Evolutionary conservation across 2,113 vertebrate species (phyloP), one percentile per base, ranked within the genome.

Genomic region (Sarotherodon lohbergeri): DNA sequence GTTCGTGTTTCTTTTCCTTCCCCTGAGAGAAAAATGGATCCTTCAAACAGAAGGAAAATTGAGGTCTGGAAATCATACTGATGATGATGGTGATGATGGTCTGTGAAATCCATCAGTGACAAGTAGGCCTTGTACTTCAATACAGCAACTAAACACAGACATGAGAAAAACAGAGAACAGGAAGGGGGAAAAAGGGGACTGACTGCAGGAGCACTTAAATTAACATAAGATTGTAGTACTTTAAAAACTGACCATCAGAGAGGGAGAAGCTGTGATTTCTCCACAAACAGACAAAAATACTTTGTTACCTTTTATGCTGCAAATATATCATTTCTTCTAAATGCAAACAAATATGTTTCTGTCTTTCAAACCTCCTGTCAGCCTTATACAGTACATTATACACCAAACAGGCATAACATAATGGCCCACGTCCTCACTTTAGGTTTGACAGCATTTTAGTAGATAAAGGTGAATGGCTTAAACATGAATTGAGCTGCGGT

Each of bases 11-110:
- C 19, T 52, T 86, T 78, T 39, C 16, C 73, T 68, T 83, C 66
- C 56, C 50, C 32, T 48, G 79, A 89, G 86, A 92, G 85, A 84
- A 87, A 84, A 90, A 92, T 66, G 80, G 78, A 59, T 88, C 52
- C 19, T 91, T 89, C 83, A 87, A 80, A 78, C 46, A 52, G 46
- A 50, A 52, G 46, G 27, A 87, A 90, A 90, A 86, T 22, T 24
- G 66, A 90, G 24, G 52, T 76, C 24, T 32, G 27, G 12, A 66
- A 82, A 81, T 92, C 76, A 80, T 52, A 56, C 54, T 83, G 82
- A 89, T 84, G 82, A 81, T 76, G 80, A 86, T 48, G 48, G 17
- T 80, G 71, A 82, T 76, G 57, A 79, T 78, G 71, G 71, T 78
- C 9, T 61, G 24, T 78, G 66, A 82, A 68, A 82, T 82, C 68